Conservation (phyloP, 92 coral and sea anemone species). For the Epizoanthus stellaris region DNA sequence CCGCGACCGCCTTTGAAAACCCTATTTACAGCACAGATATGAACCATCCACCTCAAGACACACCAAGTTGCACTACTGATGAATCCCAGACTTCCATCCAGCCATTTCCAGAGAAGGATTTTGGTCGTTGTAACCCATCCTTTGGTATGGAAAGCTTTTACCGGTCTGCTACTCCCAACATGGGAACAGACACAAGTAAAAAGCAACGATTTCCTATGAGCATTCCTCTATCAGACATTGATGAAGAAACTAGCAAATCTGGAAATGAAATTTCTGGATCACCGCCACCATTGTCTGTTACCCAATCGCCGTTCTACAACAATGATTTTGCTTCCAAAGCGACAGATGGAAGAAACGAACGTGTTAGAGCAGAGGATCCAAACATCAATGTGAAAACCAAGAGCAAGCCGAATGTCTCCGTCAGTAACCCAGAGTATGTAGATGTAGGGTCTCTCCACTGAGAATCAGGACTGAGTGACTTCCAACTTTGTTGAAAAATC, state of each 20-base stretch:
- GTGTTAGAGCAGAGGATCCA: background rate
- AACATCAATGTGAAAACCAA: background rate
- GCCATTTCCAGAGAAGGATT: conserved; percentile 5
- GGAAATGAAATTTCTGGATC: no score
- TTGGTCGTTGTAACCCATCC: conserved; percentile 2
- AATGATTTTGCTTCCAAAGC: no score
- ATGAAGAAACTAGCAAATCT: no score
- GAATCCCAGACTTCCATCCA: background rate
- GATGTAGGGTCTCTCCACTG: background rate
- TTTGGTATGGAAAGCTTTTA: background rate
- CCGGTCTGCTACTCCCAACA: background rate
- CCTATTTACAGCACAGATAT: conserved; percentile 1
- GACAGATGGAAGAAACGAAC: no score
- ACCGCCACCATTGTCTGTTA: no score
- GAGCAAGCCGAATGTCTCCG: background rate
- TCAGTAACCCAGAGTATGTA: background rate
- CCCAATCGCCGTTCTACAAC: no score
- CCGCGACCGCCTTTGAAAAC: background rate
- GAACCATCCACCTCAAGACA: background rate
- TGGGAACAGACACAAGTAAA: background rate
- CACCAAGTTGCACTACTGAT: background rate
- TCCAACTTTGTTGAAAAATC: no score
- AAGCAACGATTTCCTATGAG: background rate
- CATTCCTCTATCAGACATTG: conserved; percentile 11
- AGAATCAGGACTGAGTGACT: no score